Conservation (phyloP, 37 sponge, comb jelly and placozoan species). For the Agelas oroides region DNA sequence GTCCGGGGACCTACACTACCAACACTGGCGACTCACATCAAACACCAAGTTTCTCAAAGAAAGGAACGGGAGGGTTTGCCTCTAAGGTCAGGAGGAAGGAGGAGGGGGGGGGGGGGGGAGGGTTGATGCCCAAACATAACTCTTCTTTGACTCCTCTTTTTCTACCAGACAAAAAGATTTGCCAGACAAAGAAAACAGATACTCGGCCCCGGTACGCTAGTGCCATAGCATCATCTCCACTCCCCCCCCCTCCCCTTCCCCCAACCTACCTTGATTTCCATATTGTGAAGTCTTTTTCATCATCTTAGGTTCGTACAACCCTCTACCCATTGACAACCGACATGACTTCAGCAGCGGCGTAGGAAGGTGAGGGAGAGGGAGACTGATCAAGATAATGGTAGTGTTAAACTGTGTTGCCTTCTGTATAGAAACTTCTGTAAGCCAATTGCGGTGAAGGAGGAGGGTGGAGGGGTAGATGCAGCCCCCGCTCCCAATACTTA, state of each 20-base stretch:
- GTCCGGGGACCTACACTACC: constrained; percentile 72
- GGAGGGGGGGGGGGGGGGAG: no score
- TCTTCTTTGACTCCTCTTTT: no score
- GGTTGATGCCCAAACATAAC: no score
- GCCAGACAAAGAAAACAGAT: background rate
- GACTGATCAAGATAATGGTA: no score
- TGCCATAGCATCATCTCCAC: no score
- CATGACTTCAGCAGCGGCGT: constrained; percentile 29
- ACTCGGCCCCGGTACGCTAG: no score
- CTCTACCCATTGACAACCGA: constrained; percentile 3
- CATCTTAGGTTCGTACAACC: constrained; percentile 64
- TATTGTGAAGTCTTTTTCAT: background rate
- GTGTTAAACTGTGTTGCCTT: no score
- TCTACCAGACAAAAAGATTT: background rate
- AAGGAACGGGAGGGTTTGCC: constrained; percentile 83
- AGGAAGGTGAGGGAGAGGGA: background rate
- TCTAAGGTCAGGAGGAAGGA: constrained; percentile 65
- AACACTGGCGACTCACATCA: background rate
- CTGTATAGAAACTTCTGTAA: constrained; percentile 53
- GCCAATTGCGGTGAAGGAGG: constrained; percentile 40
- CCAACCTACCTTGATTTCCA: no score
- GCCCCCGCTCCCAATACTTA: constrained; percentile 77
- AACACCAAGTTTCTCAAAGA: constrained; percentile 47
- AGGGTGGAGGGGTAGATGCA: background rate
- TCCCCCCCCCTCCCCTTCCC: no score